These are phyloP conservation scores for Epiblema foenella DNA, from an alignment of 2,888 invertebrate species.

Conservation along the genomic window DNA sequence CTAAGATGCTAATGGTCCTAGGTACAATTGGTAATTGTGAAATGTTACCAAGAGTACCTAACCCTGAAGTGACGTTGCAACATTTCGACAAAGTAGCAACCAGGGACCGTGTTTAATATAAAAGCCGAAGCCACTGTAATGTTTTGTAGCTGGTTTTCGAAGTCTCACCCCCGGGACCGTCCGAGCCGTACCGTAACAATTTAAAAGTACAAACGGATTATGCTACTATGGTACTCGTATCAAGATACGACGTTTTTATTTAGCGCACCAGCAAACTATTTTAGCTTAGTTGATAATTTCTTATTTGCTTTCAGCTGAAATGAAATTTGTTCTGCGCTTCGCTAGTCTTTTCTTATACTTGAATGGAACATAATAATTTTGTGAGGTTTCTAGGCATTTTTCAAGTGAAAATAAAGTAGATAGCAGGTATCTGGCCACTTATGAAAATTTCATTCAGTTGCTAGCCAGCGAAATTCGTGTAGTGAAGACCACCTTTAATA, in stretches of 20 bases:
- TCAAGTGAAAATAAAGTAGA: too few relatives aligned
- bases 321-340: slow-evolving; percentile 7
- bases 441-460: too few relatives aligned
- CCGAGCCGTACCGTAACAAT: neutral
- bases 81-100: slow-evolving; percentile 22
- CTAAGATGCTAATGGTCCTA: too few relatives aligned
- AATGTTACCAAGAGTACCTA: slow-evolving; percentile 5
- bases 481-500: too few relatives aligned
- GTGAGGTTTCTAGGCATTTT: neutral
- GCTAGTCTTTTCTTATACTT: slow-evolving; percentile 1
- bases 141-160: slow-evolving; percentile 33
- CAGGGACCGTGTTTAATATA: slow-evolving; percentile 33
- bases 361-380: neutral
- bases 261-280: neutral
- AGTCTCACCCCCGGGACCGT: slow-evolving; percentile 12
- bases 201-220: neutral
- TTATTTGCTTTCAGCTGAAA: slow-evolving; percentile 23
- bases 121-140: slow-evolving; percentile 31
- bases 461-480: too few relatives aligned
- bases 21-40: neutral
- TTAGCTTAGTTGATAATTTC: slow-evolving; percentile 17
- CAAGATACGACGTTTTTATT: neutral
- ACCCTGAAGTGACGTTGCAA: slow-evolving; percentile 26
- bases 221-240: neutral
- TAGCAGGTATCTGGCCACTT: too few relatives aligned